Conservation (phyloP, 2,888 invertebrate genomes). For the Pimpla rufipes region DNA sequence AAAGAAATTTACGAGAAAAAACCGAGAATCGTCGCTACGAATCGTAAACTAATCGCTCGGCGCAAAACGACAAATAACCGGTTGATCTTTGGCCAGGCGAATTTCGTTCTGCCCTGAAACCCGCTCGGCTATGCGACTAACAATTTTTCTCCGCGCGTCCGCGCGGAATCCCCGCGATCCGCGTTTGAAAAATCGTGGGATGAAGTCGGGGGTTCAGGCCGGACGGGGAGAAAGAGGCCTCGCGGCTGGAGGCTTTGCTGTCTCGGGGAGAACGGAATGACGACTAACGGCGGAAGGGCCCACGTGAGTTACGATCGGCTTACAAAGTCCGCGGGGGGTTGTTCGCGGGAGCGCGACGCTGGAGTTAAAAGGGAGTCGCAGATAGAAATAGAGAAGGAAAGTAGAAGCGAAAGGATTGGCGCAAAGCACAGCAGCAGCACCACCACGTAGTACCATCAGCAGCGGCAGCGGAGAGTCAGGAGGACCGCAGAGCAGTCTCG, state of each 20-base stretch:
- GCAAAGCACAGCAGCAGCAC: constrained; percentile 1
- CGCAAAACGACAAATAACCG: too few relatives aligned
- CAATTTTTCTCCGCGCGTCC: neutral
- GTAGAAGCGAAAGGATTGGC: constrained; percentile 30
- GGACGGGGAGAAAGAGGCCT: neutral
- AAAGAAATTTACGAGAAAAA: too few relatives aligned
- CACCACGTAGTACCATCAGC: too few relatives aligned
- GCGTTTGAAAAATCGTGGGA: constrained; percentile 9
- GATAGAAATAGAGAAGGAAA: constrained; percentile 44
- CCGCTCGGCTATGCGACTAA: neutral
- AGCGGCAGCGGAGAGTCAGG: neutral
- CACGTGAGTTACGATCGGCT: constrained; percentile 58
- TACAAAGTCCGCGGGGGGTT: constrained; percentile 41
- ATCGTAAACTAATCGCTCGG: too few relatives aligned
- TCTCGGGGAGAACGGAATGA: constrained; percentile 36
- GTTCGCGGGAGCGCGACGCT: neutral
- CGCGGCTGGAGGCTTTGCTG: neutral
- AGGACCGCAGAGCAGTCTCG: constrained; percentile 32
- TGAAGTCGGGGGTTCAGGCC: neutral
- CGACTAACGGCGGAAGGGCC: constrained; percentile 51
- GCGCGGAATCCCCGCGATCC: neutral
- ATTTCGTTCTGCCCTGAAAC: too few relatives aligned
- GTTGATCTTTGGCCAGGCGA: too few relatives aligned
- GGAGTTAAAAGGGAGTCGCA: constrained; percentile 8
- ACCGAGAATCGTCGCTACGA: too few relatives aligned